Evolutionary conservation across 2,797 vertebrate species (phyloP).

Genomic region (Microctenopoma steveboyesi): DNA sequence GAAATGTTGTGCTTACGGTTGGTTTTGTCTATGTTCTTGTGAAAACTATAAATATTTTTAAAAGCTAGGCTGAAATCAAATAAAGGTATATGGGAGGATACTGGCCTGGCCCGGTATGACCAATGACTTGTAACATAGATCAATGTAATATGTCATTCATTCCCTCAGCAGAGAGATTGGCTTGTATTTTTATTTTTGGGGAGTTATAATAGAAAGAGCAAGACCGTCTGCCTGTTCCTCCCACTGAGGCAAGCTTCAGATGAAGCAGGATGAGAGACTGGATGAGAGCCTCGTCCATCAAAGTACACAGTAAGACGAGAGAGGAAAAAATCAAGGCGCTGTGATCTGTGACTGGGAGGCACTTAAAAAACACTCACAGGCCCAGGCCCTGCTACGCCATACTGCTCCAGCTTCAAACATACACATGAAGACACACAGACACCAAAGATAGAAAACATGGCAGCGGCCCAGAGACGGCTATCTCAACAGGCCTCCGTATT

Average conservation of each 20-base stretch:
- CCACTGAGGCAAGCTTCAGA: constrained; percentile 50
- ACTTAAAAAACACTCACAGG: constrained; percentile 49
- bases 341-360: constrained; percentile 66
- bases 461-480: constrained; percentile 63
- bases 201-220: constrained; percentile 40
- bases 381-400: constrained; percentile 55
- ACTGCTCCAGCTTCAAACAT: constrained; percentile 55
- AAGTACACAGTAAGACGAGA: constrained; percentile 45
- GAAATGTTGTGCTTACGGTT: background rate
- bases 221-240: constrained; percentile 43
- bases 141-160: no score
- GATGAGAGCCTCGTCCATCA: constrained; percentile 59
- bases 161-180: constrained; percentile 24
- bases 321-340: constrained; percentile 61
- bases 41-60: constrained; percentile 1
- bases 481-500: constrained; percentile 86
- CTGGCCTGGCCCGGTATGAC: background rate
- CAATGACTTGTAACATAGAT: constrained; percentile 18
- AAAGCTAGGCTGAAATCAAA: constrained; percentile 8
- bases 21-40: background rate
- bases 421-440: constrained; percentile 57
- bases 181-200: constrained; percentile 47
- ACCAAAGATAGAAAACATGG: constrained; percentile 87
- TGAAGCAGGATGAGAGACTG: constrained; percentile 43
- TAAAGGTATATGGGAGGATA: background rate